phyloP scores from a whole-genome alignment of 1,140 invertebrate genomes.

The Oedothorax gibbosus region DNA sequence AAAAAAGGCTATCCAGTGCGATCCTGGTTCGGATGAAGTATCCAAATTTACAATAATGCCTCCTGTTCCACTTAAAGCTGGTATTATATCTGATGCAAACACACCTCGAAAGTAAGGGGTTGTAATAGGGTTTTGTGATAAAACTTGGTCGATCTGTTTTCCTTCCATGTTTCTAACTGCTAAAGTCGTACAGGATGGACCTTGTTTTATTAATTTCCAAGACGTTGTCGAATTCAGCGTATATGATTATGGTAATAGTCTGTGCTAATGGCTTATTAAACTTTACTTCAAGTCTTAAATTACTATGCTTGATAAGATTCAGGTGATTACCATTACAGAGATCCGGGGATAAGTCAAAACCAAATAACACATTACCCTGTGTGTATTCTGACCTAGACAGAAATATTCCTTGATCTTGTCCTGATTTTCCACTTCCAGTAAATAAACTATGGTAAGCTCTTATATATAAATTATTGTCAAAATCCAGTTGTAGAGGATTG shows the following conservation, averaged over 20 bases:
- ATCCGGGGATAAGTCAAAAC: conserved; percentile 14
- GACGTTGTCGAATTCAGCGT: neutral
- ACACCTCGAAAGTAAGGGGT: neutral
- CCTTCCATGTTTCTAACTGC: neutral
- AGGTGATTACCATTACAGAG: neutral
- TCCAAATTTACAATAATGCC: neutral
- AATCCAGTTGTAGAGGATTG: conserved; percentile 18
- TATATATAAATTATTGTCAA: neutral
- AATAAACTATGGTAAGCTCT: conserved; percentile 16
- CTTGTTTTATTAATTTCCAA: conserved; percentile 13
- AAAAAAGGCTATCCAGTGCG: neutral
- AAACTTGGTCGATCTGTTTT: no score
- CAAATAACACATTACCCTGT: neutral
- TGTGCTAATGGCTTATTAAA: neutral
- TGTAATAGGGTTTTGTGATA: neutral
- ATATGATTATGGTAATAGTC: neutral
- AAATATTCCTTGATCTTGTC: neutral
- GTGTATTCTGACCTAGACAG: neutral
- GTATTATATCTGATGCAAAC: neutral
- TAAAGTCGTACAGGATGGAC: neutral
- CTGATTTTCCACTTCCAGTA: neutral
- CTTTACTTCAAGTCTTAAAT: conserved; percentile 6
- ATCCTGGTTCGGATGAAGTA: neutral
- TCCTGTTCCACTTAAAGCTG: neutral
- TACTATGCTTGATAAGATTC: conserved; percentile 1